Base-by-base conservation (phyloP, 2,888 invertebrate genomes). In the Macrophya alboannulata region DNA sequence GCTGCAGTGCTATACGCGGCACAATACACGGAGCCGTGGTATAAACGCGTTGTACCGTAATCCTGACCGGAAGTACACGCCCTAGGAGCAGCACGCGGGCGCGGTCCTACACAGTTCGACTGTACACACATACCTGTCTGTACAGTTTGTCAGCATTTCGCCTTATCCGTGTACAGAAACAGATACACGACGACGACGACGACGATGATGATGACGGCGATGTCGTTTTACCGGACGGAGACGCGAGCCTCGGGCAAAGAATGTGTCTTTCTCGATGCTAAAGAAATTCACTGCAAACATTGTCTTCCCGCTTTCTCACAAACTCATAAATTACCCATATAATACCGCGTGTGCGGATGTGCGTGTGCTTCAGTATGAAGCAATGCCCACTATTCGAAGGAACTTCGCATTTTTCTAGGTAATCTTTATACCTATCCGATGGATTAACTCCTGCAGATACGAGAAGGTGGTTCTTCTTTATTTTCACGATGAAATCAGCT, bases 21-120 rank as follows among this genome's bases (percentile, higher is more conserved):
- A 25, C 62, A 51, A 40, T 21, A 43, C 40, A 15, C 21, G n/a
- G n/a, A 21, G 77, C 21, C 21, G 21, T 31, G 59, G 40, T 79
- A 40, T 31, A 79, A 79, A 55, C 81, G 15, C 62, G 59, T 31
- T 65, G 86, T 87, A 87, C 88, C 88, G 90, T 88, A 89, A 89
- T 89, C 89, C 88, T 87, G 88, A 88, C 89, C 91, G 91, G 91
- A 92, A 91, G 90, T 89, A 88, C 87, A 88, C 89, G 89, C 90
- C 90, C 90, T 89, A 89, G 89, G 89, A 65, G 68, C 21, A 48
- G 37, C 88, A 83, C 85, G 87, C 91, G 92, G 91, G 91, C 91
- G 91, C 91, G 91, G 91, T 89, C 88, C 89, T 89, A 68, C 12
- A 88, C 86, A 87, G 85, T 77, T 77, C 48, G 37, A 40, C 37